Base-by-base conservation (phyloP, 1,140 invertebrate genomes). In the Rhopalosiphum maidis region DNA sequence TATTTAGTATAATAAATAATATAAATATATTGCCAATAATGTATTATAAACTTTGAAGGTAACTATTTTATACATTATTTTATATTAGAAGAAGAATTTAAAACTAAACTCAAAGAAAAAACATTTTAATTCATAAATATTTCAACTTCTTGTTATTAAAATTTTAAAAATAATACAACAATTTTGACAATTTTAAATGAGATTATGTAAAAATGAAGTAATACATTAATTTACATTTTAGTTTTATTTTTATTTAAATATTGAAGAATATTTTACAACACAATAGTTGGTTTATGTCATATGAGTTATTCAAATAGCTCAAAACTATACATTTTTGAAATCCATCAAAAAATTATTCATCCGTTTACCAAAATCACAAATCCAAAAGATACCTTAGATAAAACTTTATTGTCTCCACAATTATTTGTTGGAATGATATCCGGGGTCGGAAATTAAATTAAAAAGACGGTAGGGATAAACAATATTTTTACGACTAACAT, bases 401-500 rank as follows among this genome's bases (percentile, higher is more conserved):
- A 92, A 93, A 93, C n/a, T 93, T 93, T 86, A 93, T 86, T 51
- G 46, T 41, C 82, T 85, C 37, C 91, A 51, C 91, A 86, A 86
- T 86, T 86, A 91, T 85, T 93, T 51, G 91, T 86, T 41, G 51
- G 82, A 60, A 90, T 55, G 35, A 93, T 93, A 85, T 93, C 77
- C 82, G 91, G 91, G 82, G 82, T 93, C 37, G 25, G 35, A 93
- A 93, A 93, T 93, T 93, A 86, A 93, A 93, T 93, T 86, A 86
- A 93, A 93, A 93, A 41, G 18, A 25, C 48, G 23, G 43, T 37
- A 68, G 48, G 91, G 46, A 93, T 43, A 55, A 93, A 85, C 91
- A 83, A 86, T 86, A 85, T 86, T 93, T 93, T 93, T 93, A 93
- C 37, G 91, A 93, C 91, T 93, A 82, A 82, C 91, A 86, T 93